Evolutionary conservation across 2,888 invertebrate genomes (phyloP).

Genomic region (Cepaea hortensis): DNA sequence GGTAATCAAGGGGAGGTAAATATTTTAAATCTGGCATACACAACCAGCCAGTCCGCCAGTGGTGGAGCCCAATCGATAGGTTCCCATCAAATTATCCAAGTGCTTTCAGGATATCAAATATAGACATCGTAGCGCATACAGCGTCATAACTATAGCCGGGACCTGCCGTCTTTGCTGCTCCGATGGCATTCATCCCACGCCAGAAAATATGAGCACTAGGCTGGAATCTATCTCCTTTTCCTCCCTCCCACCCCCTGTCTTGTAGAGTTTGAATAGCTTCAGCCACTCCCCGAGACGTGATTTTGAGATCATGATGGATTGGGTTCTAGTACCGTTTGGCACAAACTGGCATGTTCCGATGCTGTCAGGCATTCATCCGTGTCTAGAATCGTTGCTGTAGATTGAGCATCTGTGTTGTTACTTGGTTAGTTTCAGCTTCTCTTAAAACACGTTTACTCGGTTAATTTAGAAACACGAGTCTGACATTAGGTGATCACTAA

Average conservation of each 20-base stretch:
- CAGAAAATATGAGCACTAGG: neutral
- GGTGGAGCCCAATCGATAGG: constrained; percentile 6
- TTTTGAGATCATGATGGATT: neutral
- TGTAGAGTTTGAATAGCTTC: neutral
- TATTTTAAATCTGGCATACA: too few relatives aligned
- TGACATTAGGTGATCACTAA: too few relatives aligned
- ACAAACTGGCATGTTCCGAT: neutral
- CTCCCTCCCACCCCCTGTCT: neutral
- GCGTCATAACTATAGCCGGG: neutral
- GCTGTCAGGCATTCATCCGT: neutral
- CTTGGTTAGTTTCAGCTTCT: too few relatives aligned
- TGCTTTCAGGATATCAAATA: constrained; percentile 21
- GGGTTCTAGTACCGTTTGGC: neutral
- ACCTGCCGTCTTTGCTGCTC: neutral
- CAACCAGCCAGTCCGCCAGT: too few relatives aligned
- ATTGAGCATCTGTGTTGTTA: too few relatives aligned
- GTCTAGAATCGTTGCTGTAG: too few relatives aligned
- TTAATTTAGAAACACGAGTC: too few relatives aligned
- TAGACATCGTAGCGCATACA: neutral
- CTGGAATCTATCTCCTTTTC: neutral
- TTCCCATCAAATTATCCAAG: constrained; percentile 27
- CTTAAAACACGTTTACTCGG: too few relatives aligned
- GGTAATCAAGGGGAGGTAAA: too few relatives aligned
- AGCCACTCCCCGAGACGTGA: neutral
- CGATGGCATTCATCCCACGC: neutral